These are phyloP conservation scores for Salvator merianae DNA, from an alignment of 2,113 vertebrate genomes.

Conservation along the genomic window DNA sequence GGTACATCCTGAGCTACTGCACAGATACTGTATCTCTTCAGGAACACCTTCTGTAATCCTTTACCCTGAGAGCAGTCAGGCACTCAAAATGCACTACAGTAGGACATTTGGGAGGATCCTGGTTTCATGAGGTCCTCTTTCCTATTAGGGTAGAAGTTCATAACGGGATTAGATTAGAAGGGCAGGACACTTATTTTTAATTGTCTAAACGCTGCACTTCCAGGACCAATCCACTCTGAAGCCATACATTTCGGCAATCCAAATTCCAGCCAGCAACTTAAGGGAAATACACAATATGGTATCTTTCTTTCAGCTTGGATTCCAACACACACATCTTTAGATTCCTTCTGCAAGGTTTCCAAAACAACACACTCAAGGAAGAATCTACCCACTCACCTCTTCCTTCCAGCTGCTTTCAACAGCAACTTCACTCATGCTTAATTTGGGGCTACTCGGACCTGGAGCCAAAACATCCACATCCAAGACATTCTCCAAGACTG, in stretches of 20 bases:
- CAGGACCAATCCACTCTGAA: not conserved
- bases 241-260: not conserved
- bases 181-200: not conserved
- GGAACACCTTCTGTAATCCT: not conserved
- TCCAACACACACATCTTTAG: too few relatives aligned
- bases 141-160: not conserved
- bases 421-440: not conserved
- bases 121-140: not conserved
- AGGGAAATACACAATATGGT: not conserved
- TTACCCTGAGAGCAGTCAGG: not conserved
- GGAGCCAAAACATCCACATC: not conserved
- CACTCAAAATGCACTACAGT: not conserved
- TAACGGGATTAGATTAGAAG: not conserved
- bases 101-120: too few relatives aligned
- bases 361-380: not conserved
- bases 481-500: not conserved
- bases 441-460: not conserved
- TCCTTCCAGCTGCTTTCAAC: not conserved
- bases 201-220: not conserved
- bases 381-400: not conserved
- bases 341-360: too few relatives aligned
- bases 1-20: not conserved
- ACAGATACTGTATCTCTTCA: not conserved
- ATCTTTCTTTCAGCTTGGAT: too few relatives aligned
- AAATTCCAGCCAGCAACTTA: not conserved